Percentiles rank a stretch among this genome's conserved stretches.
These are phyloP conservation scores for Microtus ochrogaster DNA, from an alignment of 2,113 vertebrate genomes.

Conservation along the genomic window DNA sequence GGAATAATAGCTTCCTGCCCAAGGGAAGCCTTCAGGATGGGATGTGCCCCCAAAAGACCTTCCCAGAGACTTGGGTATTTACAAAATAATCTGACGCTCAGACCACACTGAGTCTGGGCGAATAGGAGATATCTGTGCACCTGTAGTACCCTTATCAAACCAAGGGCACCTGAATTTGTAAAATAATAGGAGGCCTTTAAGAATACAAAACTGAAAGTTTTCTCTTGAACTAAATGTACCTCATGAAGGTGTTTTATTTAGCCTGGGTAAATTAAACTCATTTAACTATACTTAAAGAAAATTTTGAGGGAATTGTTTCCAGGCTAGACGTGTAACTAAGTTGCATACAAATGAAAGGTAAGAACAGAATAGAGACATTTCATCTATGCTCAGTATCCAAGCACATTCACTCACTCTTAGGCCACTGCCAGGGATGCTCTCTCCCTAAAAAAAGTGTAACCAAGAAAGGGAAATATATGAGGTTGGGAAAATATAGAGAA, in stretches of 20 bases:
- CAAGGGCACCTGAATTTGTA: neutral
- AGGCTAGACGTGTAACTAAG: neutral
- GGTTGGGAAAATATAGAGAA: constrained; percentile 28
- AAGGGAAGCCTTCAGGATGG: neutral
- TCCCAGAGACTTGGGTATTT: neutral
- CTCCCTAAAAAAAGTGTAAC: constrained; percentile 47
- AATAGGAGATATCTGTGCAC: neutral
- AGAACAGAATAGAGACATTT: neutral
- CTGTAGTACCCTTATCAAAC: neutral
- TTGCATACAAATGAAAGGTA: neutral
- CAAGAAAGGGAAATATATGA: neutral
- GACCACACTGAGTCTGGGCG: neutral
- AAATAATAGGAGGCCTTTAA: neutral
- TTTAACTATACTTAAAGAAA: neutral
- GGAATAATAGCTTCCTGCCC: no score
- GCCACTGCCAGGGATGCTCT: neutral
- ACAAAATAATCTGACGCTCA: neutral
- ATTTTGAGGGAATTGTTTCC: neutral
- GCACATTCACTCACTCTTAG: neutral
- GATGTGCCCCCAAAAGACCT: neutral
- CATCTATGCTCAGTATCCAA: neutral
- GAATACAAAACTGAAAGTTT: neutral
- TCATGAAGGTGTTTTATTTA: neutral
- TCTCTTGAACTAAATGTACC: neutral
- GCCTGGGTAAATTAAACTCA: neutral